Percentiles rank a stretch among this genome's conserved stretches.
These are phyloP conservation scores for Pterois miles DNA, from an alignment of 2,797 vertebrate genomes.

Conservation along the genomic window DNA sequence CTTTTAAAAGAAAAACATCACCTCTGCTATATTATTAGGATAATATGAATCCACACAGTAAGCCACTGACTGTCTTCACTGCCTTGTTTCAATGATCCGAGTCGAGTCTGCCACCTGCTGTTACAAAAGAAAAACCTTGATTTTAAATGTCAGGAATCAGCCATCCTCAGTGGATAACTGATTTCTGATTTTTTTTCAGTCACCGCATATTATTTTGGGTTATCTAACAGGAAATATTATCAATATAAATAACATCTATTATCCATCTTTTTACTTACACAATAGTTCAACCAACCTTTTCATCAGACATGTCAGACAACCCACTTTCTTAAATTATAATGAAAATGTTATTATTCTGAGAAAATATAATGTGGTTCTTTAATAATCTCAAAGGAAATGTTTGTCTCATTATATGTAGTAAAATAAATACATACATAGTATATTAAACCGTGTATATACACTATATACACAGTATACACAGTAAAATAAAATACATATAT, in stretches of 20 bases:
- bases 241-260: too few species aligned
- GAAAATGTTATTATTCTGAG: background rate
- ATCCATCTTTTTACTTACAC: background rate
- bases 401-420: background rate
- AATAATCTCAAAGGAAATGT: background rate
- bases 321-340: background rate
- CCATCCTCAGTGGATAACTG: background rate
- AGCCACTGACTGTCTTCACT: background rate
- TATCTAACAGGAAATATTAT: background rate
- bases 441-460: too few species aligned
- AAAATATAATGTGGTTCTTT: background rate
- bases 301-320: background rate
- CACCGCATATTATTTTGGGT: background rate
- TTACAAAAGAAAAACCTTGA: background rate
- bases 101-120: constrained; percentile 48
- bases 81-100: background rate
- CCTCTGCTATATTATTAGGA: background rate
- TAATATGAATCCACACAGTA: background rate
- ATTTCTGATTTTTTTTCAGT: background rate
- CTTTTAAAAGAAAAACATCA: constrained; percentile 5
- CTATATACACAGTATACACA: too few species aligned
- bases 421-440: background rate
- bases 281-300: background rate
- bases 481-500: too few species aligned
- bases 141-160: background rate